phyloP scores from a whole-genome alignment of 2,797 vertebrate genomes.

The Carduelis carduelis region DNA sequence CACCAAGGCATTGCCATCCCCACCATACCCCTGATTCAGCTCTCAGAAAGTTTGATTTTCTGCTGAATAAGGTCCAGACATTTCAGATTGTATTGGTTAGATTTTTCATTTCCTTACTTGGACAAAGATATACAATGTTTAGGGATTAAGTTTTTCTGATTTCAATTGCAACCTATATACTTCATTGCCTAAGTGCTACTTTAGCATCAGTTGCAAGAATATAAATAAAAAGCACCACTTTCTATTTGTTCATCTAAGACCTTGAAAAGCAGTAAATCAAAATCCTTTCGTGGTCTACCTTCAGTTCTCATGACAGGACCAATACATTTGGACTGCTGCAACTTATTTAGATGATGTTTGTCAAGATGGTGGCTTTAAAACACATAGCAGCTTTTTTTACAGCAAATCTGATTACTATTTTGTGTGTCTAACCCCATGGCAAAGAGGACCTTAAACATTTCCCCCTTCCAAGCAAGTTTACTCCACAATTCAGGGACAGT shows the following conservation, averaged over 20 bases:
- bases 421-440: neutral
- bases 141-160: constrained; percentile 54
- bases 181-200: constrained; percentile 68
- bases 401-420: constrained; percentile 48
- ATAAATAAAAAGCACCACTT: constrained; percentile 66
- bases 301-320: constrained; percentile 58
- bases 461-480: neutral
- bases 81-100: constrained; percentile 18
- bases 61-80: constrained; percentile 24
- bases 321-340: constrained; percentile 61
- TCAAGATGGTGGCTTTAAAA: constrained; percentile 61
- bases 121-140: constrained; percentile 59
- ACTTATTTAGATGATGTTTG: constrained; percentile 60
- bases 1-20: neutral
- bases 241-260: constrained; percentile 64
- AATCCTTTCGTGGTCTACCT: constrained; percentile 46
- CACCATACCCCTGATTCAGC: neutral
- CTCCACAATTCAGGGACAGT: neutral
- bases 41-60: constrained; percentile 30
- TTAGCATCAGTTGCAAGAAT: constrained; percentile 65
- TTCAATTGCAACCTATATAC: constrained; percentile 55
- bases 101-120: constrained; percentile 61
- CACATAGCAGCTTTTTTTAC: constrained; percentile 26
- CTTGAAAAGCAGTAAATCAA: constrained; percentile 71
- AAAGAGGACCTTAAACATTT: constrained; percentile 29